Base-by-base conservation (phyloP, 2,888 invertebrate genomes). In the Malacosoma neustria region DNA sequence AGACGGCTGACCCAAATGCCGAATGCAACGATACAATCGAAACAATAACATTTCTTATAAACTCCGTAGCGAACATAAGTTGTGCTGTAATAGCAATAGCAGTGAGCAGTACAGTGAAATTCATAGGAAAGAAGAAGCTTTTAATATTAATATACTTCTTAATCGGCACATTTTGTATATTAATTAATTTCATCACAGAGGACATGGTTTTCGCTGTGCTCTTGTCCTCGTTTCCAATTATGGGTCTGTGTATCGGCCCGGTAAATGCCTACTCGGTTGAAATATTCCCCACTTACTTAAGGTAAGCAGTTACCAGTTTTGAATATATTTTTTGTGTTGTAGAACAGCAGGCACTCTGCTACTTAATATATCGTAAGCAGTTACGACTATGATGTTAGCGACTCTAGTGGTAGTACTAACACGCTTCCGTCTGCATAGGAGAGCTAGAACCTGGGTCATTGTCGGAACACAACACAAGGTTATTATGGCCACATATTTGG, bases 281-380 rank as follows among this genome's bases (percentile, higher is more conserved):
- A 45, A 72, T 84, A 38, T 86, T 85, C 34, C 87, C 87, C 0
- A 86, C 85, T 1, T 51, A 79, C 53, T 64, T 84, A 33, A 79
- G 87, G 86, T 86, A 48, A 55, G 33, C 30, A 22, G 5, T 2
- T 22, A 4, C 3, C 5, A 3, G 22, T 22, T n/a, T n/a, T n/a
- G n/a, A n/a, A n/a, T n/a, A n/a, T n/a, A n/a, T n/a, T n/a, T n/a
- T n/a, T n/a, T n/a, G n/a, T n/a, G n/a, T n/a, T n/a, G n/a, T n/a
- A n/a, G n/a, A n/a, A n/a, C n/a, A n/a, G n/a, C n/a, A n/a, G n/a
- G n/a, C n/a, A n/a, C n/a, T n/a, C n/a, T n/a, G n/a, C n/a, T n/a
- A n/a, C n/a, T n/a, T n/a, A n/a, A n/a, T n/a, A n/a, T n/a, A n/a
- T n/a, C n/a, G n/a, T n/a, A n/a, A n/a, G n/a, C n/a, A n/a, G n/a